Evolutionary conservation across 1,140 invertebrate genomes (phyloP).

Genomic region (Bathynomus jamesi): DNA sequence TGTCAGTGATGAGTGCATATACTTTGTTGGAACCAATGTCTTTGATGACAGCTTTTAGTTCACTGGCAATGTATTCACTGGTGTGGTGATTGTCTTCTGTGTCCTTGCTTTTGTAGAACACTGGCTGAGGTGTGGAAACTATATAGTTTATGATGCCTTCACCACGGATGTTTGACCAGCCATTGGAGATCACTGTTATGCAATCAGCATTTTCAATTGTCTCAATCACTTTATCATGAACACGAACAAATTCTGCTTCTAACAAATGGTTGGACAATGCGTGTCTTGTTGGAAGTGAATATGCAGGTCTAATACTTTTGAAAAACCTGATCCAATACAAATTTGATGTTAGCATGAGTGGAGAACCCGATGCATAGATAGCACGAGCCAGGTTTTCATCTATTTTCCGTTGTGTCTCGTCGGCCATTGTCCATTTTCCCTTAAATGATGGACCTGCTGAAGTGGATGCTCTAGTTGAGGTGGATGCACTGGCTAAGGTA

Average conservation of each 20-base stretch:
- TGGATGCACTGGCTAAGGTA: not conserved
- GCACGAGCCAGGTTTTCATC: not conserved
- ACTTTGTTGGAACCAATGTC: not conserved
- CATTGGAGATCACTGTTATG: not conserved
- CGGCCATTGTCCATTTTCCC: not conserved
- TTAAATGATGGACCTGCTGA: not conserved
- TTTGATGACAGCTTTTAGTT: not conserved
- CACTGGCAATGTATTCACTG: not conserved
- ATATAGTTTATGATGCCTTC: not conserved
- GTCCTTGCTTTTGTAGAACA: not conserved
- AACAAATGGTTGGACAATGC: not conserved
- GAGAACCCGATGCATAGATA: not conserved
- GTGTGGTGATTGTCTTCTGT: not conserved
- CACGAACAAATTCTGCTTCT: not conserved
- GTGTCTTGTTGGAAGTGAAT: not conserved
- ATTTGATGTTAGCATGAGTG: not conserved
- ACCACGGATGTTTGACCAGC: not conserved
- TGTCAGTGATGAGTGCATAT: not conserved
- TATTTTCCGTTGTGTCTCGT: not conserved
- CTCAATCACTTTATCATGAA: not conserved
- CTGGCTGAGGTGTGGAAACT: not conserved
- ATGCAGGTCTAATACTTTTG: not conserved
- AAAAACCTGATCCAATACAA: not conserved
- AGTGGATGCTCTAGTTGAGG: not conserved
- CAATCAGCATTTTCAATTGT: not conserved